Conservation (phyloP, 2,888 invertebrate species). For the Cancer borealis region DNA sequence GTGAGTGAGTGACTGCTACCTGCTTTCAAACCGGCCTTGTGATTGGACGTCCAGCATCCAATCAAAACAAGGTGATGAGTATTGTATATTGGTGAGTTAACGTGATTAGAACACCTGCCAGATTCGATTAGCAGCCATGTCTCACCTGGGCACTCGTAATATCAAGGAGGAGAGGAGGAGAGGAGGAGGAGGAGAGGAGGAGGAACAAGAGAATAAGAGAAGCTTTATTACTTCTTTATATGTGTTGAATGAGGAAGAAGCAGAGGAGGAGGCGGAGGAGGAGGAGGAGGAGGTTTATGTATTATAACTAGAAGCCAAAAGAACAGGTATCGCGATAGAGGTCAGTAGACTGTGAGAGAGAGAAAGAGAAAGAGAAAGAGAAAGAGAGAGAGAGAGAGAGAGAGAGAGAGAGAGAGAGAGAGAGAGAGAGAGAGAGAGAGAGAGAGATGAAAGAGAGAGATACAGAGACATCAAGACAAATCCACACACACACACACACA, state of each 20-base stretch:
- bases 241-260: background rate
- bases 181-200: background rate
- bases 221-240: background rate
- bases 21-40: background rate
- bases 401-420: background rate
- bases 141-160: background rate
- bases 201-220: background rate
- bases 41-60: background rate
- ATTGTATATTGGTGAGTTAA: background rate
- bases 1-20: background rate
- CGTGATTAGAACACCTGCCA: background rate
- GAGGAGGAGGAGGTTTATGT: background rate
- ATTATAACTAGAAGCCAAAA: slow-evolving; percentile 2
- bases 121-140: background rate
- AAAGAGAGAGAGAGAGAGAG: background rate
- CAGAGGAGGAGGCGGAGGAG: slow-evolving; percentile 13
- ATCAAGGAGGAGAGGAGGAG: background rate
- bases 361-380: too few species aligned
- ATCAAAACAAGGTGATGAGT: background rate
- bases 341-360: slow-evolving; percentile 11
- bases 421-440: too few species aligned
- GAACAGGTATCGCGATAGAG: slow-evolving; percentile 5
- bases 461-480: background rate
- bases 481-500: background rate
- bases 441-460: too few species aligned